These are phyloP conservation scores for Caenorhabditis sp. DNA, from an alignment of 2,888 invertebrate genomes.

Conservation along the genomic window DNA sequence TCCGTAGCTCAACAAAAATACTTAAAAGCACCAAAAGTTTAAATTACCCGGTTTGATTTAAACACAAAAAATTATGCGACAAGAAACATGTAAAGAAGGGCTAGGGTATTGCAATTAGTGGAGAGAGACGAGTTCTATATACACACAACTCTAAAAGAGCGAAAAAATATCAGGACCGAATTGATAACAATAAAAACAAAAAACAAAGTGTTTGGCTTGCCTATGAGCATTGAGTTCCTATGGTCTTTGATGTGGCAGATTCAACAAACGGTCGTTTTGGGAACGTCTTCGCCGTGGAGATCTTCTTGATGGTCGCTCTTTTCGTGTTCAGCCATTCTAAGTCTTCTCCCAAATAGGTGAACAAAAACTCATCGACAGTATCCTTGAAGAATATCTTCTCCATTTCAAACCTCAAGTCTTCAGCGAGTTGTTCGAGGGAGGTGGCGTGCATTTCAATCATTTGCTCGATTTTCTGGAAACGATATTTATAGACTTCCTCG, in stretches of 20 bases:
- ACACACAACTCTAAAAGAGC: slow-evolving; percentile 20
- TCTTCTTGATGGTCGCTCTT: slow-evolving; percentile 64
- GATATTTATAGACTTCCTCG: not conserved
- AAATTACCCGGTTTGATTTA: slow-evolving; percentile 21
- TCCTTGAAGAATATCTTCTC: slow-evolving; percentile 77
- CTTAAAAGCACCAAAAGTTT: slow-evolving; percentile 24
- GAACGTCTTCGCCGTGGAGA: slow-evolving; percentile 67
- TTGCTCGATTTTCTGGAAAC: slow-evolving; percentile 79
- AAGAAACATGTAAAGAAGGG: not conserved
- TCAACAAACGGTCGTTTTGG: slow-evolving; percentile 69
- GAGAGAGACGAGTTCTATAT: slow-evolving; percentile 3
- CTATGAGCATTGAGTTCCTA: slow-evolving; percentile 19
- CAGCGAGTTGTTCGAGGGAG: slow-evolving; percentile 73
- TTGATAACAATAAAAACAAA: slow-evolving; percentile 7
- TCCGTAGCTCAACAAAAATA: slow-evolving; percentile 4
- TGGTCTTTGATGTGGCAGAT: slow-evolving; percentile 3
- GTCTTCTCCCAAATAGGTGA: slow-evolving; percentile 75
- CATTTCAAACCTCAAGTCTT: slow-evolving; percentile 75
- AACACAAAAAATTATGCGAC: slow-evolving; percentile 36
- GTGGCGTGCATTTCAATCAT: slow-evolving; percentile 71
- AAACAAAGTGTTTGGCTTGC: slow-evolving; percentile 12
- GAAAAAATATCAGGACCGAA: not conserved
- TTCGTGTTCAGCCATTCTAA: slow-evolving; percentile 73
- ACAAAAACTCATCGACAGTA: slow-evolving; percentile 79
- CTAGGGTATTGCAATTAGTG: not conserved